Base-by-base conservation (phyloP, 2,113 vertebrate genomes). In the Pyrgilauda ruficollis region DNA sequence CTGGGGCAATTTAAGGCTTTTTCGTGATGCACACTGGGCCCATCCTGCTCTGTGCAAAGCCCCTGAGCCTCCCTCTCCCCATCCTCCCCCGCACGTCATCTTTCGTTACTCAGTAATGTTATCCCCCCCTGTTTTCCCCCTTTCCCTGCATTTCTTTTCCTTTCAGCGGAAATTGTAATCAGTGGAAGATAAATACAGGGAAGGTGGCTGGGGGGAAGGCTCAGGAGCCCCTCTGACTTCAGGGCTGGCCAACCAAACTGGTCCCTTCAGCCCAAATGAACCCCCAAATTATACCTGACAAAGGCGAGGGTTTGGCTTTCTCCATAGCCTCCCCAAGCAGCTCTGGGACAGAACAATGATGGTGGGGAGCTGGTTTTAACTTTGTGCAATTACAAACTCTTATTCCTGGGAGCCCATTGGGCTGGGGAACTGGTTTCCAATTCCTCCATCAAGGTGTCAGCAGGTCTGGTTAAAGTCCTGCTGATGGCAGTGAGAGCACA, bases 151-250 rank as follows among this genome's bases (percentile, higher is more conserved):
- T 55, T 90, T 91, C 61, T 91, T 89, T 68, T 12, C 15, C 74
- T 61, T 53, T 82, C 27, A 44, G 72, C 23, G 67, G 84, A 96
- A 97, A 93, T 31, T 89, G 81, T 92, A 94, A 95, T 94, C 95
- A 94, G 91, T 79, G 64, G 84, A 96, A 96, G 70, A 85, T 91
- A 96, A 97, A 94, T 89, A 94, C 55, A 63, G 62, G 2, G 11
- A 74, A 80, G 67, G 92, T 33, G 81, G 43, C 43, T 49, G 55
- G 47, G 64, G 74, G 70, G 14, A 31, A 24, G 43, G 87, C 87
- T 92, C 66, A 30, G 47, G 78, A 67, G 41, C 73, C 52, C 44
- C 64, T 81, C 84, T 84, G 87, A 87, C 87, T 84, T 84, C 3
- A 3, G 37, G 44, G 39, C 2, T 67, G 84, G 81, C 66, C 64